Conservation (phyloP, 2,797 vertebrate species). For the Sebastolobus alascanus region DNA sequence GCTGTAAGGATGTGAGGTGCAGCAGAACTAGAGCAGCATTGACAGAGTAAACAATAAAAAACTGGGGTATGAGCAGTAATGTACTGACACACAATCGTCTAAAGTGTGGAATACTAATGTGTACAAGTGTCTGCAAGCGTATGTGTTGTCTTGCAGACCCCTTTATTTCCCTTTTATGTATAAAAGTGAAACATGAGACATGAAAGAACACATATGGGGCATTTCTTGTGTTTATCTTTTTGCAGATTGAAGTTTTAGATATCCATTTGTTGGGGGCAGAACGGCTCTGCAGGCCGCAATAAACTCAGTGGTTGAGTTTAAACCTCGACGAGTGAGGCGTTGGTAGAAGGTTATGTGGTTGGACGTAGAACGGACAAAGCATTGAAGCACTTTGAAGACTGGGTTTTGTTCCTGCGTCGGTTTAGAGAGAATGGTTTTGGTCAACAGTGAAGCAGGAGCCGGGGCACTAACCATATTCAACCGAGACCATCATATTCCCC, state of each 20-base stretch:
- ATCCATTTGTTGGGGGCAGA: background rate
- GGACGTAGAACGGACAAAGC: background rate
- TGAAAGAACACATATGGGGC: background rate
- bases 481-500: accelerated
- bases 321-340: background rate
- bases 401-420: background rate
- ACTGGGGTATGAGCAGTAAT: background rate
- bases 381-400: background rate
- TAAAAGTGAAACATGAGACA: background rate
- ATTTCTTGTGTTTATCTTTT: background rate
- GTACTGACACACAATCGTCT: background rate
- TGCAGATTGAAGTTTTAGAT: background rate
- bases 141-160: background rate
- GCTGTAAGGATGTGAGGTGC: background rate
- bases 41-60: background rate
- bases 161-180: background rate
- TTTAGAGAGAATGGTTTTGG: background rate
- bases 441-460: background rate
- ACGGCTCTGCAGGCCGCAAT: background rate
- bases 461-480: background rate
- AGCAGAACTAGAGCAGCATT: background rate
- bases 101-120: background rate
- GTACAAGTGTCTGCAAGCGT: background rate
- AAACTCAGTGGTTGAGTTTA: background rate
- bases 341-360: background rate